Evolutionary conservation across 2,797 vertebrate genomes (phyloP), one percentile per base, ranked within the genome.

Genomic region (Danio albolineatus): DNA sequence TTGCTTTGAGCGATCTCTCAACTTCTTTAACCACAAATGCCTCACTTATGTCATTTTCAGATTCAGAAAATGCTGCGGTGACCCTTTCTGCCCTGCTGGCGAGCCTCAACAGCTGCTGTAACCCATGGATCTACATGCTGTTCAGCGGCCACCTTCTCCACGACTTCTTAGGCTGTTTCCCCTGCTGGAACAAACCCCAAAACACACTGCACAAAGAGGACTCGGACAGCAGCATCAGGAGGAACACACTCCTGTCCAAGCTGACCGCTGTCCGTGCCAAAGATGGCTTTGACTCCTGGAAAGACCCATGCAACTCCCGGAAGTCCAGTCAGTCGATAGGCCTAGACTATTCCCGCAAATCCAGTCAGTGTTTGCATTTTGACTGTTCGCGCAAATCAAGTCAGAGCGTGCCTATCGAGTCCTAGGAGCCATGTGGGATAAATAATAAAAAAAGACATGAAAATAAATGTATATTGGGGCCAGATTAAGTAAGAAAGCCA

Each of bases 91-190:
- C 96, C 0, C 90, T 98, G 84, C 89, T 99, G 86, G 96, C 94
- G 79, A 96, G 96, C 78, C 93, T 99, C 82, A 99, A 99, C 89
- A 98, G 97, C 78, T 99, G 97, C 91, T 97, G 96, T 84, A 99
- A 99, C 88, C 97, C 97, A 0, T 98, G 97, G 97, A 98, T 99
- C 92, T 99, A 98, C 90, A 97, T 99, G 97, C 92, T 98, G 81
- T 98, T 98, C 84, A 97, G 96, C 0, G 96, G 97, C 0, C 95
- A 96, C 78, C 95, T 98, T 41, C 91, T 98, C 13, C 92, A 95
- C 4, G 96, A 97, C 90, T 95, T 95, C 6, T 54, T 94, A 57
- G 85, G 88, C 78, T 94, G 92, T 73, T 90, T 97, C 73, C 93
- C 89, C 0, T 97, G 96, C 76, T 96, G 96, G 87, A 90, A 83